Conservation (phyloP, 2,797 vertebrate species). For the Scleropages formosus region DNA sequence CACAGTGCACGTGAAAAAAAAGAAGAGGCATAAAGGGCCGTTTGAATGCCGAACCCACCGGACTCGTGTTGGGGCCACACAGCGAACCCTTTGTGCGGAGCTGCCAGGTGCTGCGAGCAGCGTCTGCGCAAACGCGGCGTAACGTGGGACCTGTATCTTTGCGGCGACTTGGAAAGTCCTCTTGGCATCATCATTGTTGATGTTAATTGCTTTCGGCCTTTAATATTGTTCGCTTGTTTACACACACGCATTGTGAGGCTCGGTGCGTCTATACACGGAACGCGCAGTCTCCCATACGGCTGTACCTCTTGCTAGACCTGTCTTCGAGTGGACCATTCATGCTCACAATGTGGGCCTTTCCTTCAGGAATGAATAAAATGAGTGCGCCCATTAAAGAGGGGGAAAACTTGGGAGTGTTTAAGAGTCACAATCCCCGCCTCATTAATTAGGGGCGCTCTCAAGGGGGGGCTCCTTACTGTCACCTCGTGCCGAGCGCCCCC, state of each 20-base stretch:
- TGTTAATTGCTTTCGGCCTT: conserved; percentile 6
- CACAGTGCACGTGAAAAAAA: no score
- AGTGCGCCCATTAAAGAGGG: neutral
- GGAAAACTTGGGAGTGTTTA: conserved; percentile 45
- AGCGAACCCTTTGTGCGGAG: no score
- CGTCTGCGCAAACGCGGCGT: no score
- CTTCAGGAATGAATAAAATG: conserved; percentile 25
- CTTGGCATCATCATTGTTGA: conserved; percentile 3
- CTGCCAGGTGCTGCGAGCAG: no score
- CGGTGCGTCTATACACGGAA: conserved; percentile 10
- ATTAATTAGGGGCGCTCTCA: conserved; percentile 33
- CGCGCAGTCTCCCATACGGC: conserved; percentile 11
- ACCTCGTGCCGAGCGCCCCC: conserved; percentile 7
- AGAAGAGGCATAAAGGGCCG: no score
- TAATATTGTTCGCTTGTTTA: conserved; percentile 19
- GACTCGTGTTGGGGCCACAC: no score
- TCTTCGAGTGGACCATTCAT: conserved; percentile 27
- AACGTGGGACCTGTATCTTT: no score
- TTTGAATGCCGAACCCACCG: no score
- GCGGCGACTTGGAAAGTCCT: neutral
- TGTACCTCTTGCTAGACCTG: conserved; percentile 21
- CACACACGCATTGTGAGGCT: conserved; percentile 13
- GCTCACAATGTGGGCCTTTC: conserved; percentile 20
- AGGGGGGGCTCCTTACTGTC: conserved; percentile 23
- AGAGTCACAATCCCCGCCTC: conserved; percentile 35